A percentile compares a stretch with the other conserved stretches of the same genome.
Conservation (phyloP, 1,140 invertebrate species). For the Periplaneta americana region DNA sequence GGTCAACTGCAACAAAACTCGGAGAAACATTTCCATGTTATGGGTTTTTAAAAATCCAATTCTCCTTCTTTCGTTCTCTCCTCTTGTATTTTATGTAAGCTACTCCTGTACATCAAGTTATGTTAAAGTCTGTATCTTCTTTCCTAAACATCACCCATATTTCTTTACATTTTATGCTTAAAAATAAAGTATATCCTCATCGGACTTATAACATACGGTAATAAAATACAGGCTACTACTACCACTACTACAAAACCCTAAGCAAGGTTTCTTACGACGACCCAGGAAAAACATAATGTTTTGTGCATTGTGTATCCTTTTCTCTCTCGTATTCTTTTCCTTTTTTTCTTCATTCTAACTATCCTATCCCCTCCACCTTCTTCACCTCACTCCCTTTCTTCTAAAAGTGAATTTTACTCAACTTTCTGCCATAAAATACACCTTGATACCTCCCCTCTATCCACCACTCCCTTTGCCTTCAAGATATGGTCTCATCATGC, state of each 20-base stretch:
- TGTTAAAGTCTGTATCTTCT: not conserved
- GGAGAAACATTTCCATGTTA: not conserved
- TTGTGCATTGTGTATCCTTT: not conserved
- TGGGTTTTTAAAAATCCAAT: not conserved
- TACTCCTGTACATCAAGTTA: not conserved
- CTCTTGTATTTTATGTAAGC: not conserved
- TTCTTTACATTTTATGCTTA: not conserved
- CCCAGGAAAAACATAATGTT: not conserved
- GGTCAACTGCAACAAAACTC: not conserved
- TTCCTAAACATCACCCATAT: not conserved
- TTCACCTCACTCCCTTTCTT: constrained; percentile 4
- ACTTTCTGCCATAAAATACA: constrained; percentile 15
- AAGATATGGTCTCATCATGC: constrained; percentile 16
- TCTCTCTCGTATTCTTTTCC: not conserved
- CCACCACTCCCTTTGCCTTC: constrained; percentile 5
- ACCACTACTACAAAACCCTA: not conserved
- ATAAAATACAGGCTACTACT: not conserved
- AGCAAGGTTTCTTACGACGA: not conserved
- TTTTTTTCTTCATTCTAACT: not conserved
- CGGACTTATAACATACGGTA: not conserved
- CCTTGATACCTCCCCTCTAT: constrained; percentile 14
- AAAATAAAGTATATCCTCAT: not conserved
- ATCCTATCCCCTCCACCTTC: not conserved
- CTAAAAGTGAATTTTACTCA: constrained; percentile 16
- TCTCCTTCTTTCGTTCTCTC: not conserved